Evolutionary conservation across 2,797 vertebrate species (phyloP).

Genomic region (Neosilurus mollespiculum): DNA sequence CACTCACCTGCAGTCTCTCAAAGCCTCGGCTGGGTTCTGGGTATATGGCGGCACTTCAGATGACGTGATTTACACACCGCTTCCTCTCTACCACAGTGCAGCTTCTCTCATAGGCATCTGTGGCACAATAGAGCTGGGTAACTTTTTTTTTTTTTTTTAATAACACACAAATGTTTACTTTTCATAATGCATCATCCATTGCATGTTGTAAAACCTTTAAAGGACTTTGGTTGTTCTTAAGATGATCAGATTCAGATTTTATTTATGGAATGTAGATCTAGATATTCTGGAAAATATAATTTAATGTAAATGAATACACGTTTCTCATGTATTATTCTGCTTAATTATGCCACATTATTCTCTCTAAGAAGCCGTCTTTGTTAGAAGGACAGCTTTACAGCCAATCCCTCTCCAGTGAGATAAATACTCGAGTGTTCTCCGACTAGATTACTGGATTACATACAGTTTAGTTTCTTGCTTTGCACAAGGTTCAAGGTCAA

Average conservation of each 20-base stretch:
- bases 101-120: conserved; percentile 84
- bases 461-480: not conserved
- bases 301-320: not conserved
- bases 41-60: conserved; percentile 72
- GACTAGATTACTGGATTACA: not conserved
- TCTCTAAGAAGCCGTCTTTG: not conserved
- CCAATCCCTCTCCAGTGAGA: too few relatives aligned
- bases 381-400: not conserved
- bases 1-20: conserved; percentile 84
- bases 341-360: too few relatives aligned
- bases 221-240: not conserved
- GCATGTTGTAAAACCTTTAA: conserved; percentile 1
- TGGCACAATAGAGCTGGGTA: conserved; percentile 88
- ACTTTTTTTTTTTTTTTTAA: conserved; percentile 17
- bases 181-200: not conserved
- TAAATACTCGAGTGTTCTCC: not conserved
- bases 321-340: not conserved
- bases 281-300: not conserved
- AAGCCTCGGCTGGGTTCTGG: conserved; percentile 82
- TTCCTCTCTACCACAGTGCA: conserved; percentile 89
- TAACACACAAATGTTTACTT: not conserved
- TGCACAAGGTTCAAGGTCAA: not conserved
- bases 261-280: not conserved
- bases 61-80: conserved; percentile 84
- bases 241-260: not conserved